A percentile compares a stretch with the other conserved stretches of the same genome.
Evolutionary conservation across 2,888 invertebrate species (phyloP).

Genomic region (Penaeus monodon): DNA sequence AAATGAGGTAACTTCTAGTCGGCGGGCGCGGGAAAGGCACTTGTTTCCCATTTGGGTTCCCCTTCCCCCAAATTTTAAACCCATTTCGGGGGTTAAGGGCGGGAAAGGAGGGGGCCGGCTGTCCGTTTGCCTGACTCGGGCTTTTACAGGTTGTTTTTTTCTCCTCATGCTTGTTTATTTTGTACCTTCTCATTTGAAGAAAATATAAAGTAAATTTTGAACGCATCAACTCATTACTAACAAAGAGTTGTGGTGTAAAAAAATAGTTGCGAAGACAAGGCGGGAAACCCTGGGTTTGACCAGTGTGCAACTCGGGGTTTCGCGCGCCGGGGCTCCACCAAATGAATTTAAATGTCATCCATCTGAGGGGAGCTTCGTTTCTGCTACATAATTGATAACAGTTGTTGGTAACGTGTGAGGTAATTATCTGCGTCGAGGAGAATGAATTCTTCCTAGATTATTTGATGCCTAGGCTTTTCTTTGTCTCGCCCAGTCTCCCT

Average conservation of each 20-base stretch:
- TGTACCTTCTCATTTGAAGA: not conserved
- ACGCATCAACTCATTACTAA: too few relatives aligned
- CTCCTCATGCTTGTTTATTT: not conserved
- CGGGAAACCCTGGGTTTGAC: not conserved
- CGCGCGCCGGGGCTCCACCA: conserved; percentile 23
- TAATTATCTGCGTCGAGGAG: conserved; percentile 15
- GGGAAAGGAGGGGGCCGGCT: conserved; percentile 50
- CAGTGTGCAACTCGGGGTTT: too few relatives aligned
- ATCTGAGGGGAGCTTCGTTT: conserved; percentile 24
- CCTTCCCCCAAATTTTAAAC: conserved; percentile 56
- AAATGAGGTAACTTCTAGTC: conserved; percentile 57
- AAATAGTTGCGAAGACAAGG: not conserved
- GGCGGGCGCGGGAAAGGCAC: conserved; percentile 35
- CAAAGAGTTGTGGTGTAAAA: too few relatives aligned
- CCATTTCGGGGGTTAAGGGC: conserved; percentile 58
- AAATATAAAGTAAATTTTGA: too few relatives aligned
- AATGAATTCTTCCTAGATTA: too few relatives aligned
- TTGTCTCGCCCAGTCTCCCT: too few relatives aligned
- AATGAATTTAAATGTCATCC: conserved; percentile 44
- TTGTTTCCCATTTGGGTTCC: conserved; percentile 43
- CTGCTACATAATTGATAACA: conserved; percentile 45
- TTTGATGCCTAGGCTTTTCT: too few relatives aligned
- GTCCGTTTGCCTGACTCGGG: conserved; percentile 41
- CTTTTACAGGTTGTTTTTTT: not conserved
- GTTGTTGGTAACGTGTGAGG: conserved; percentile 31